These are phyloP conservation scores for Polydrusus tereticollis DNA, from an alignment of 2,888 invertebrate genomes.

Conservation along the genomic window DNA sequence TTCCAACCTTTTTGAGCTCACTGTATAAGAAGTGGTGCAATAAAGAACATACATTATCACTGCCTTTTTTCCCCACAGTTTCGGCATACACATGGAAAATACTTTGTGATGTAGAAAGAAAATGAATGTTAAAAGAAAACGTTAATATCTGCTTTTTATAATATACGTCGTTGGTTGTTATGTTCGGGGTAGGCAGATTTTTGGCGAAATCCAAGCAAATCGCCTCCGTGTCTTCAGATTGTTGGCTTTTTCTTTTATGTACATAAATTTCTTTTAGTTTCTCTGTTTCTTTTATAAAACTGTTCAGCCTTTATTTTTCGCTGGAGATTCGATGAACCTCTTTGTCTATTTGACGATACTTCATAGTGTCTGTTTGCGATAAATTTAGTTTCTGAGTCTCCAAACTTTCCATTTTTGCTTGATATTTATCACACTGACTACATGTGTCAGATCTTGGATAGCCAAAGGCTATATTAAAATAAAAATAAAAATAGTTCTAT, in stretches of 20 bases:
- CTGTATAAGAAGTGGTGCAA: constrained; percentile 13
- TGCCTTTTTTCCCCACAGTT: constrained; percentile 12
- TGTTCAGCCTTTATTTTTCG: constrained; percentile 7
- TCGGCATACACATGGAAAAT: constrained; percentile 16
- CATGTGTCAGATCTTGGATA: constrained; percentile 3
- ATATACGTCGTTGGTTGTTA: constrained; percentile 22
- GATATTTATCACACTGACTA: constrained; percentile 14
- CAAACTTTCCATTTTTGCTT: constrained; percentile 7
- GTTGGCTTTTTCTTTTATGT: background rate
- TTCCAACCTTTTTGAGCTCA: too few species aligned
- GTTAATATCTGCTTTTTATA: constrained; percentile 13
- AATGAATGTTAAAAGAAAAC: constrained; percentile 21
- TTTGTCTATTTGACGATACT: constrained; percentile 10
- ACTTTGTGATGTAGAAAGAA: constrained; percentile 20
- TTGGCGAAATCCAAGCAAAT: constrained; percentile 20
- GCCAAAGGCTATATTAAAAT: constrained; percentile 1
- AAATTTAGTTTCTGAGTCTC: constrained; percentile 8
- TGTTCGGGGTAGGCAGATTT: constrained; percentile 23
- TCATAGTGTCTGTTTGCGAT: background rate
- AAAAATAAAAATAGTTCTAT: background rate
- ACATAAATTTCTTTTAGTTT: too few species aligned
- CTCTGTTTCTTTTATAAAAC: constrained; percentile 18
- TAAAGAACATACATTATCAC: background rate
- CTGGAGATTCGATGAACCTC: background rate
- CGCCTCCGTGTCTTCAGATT: constrained; percentile 3